A percentile compares a stretch with the other conserved stretches of the same genome.
phyloP scores from a whole-genome alignment of 92 coral and sea anemone genomes.

The Siderastrea radians region DNA sequence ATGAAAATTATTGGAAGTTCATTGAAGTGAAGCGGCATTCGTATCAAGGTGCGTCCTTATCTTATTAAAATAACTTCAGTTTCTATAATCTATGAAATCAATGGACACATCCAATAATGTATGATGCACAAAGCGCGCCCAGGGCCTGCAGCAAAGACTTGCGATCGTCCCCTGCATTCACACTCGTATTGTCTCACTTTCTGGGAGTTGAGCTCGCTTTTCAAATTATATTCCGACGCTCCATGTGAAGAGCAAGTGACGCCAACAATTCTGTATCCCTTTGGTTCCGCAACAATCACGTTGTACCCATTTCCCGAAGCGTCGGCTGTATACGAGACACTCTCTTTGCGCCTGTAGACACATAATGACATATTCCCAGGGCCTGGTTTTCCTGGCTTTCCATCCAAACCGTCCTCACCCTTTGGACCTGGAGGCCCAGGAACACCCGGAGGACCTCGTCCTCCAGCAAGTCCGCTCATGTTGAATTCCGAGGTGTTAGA shows the following conservation, averaged over 20 bases:
- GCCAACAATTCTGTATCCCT: conserved; percentile 49
- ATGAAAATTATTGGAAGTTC: not conserved
- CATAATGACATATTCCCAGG: conserved; percentile 67
- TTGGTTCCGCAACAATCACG: conserved; percentile 46
- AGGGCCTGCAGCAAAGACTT: not conserved
- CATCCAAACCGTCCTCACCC: conserved; percentile 56
- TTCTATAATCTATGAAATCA: conserved; percentile 27
- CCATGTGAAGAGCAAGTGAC: conserved; percentile 79
- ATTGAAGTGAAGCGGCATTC: not conserved
- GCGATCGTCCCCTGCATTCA: conserved; percentile 70
- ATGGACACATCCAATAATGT: conserved; percentile 88
- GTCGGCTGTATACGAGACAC: conserved; percentile 40
- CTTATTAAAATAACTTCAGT: not conserved
- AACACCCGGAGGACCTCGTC: conserved; percentile 69
- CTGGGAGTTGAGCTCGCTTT: not conserved
- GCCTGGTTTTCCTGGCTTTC: conserved; percentile 58
- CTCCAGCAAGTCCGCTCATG: conserved; percentile 59
- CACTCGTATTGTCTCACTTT: conserved; percentile 58
- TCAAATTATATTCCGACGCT: conserved; percentile 75
- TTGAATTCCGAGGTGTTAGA: conserved; percentile 33
- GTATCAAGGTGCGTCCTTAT: not conserved
- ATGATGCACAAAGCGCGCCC: conserved; percentile 55
- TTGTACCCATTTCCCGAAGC: conserved; percentile 6
- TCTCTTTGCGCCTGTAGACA: conserved; percentile 10
- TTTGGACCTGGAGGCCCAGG: conserved; percentile 62